phyloP scores from a whole-genome alignment of 2,113 vertebrate genomes.

The Pheucticus melanocephalus region DNA sequence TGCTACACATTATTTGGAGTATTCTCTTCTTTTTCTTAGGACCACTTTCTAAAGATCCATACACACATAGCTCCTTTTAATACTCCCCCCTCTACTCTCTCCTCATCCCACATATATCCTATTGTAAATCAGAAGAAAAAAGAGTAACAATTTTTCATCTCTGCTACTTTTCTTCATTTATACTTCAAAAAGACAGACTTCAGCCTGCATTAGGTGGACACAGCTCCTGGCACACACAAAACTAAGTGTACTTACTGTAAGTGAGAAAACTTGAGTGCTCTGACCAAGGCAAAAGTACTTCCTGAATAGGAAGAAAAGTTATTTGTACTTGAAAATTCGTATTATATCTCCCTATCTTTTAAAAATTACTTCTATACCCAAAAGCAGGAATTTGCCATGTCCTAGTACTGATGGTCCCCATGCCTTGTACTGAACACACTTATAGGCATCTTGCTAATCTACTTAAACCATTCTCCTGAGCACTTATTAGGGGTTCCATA shows the following conservation, averaged over 20 bases:
- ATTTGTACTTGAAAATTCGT: not conserved
- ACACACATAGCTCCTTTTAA: not conserved
- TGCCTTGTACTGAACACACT: not conserved
- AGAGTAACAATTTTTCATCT: not conserved
- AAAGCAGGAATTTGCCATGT: not conserved
- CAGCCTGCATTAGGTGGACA: rapidly evolving
- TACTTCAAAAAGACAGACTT: not conserved
- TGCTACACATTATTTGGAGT: not conserved
- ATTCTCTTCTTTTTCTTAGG: not conserved
- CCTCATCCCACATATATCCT: not conserved
- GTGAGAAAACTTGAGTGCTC: not conserved
- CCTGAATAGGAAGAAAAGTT: rapidly evolving
- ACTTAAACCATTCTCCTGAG: not conserved
- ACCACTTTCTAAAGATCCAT: not conserved
- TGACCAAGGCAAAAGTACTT: not conserved
- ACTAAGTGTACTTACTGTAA: not conserved
- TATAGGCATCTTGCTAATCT: not conserved
- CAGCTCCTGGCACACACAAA: not conserved
- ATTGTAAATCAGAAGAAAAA: rapidly evolving
- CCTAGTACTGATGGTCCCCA: rapidly evolving
- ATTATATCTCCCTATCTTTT: not conserved
- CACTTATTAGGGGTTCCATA: not conserved
- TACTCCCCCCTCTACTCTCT: not conserved
- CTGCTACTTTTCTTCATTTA: not conserved
- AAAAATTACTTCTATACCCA: not conserved